These are phyloP conservation scores for Sebastes iracundus DNA, from an alignment of 2,797 vertebrate species.

Conservation along the genomic window DNA sequence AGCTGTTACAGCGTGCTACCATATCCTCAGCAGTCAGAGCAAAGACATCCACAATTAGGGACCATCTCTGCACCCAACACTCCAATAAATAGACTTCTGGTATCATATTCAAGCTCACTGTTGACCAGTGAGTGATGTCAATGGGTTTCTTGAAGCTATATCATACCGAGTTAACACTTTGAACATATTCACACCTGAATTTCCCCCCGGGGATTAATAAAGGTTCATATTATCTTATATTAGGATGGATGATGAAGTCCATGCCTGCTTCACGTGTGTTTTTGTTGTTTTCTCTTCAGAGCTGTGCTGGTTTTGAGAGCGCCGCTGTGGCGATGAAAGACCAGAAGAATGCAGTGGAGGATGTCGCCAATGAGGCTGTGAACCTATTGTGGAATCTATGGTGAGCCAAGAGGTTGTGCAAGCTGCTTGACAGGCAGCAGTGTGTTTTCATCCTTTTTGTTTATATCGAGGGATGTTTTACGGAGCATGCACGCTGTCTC, in stretches of 20 bases:
- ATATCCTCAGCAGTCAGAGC: constrained; percentile 12
- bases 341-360: constrained; percentile 84
- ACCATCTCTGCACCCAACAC: background rate
- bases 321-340: constrained; percentile 71
- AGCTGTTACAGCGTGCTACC: constrained; percentile 1
- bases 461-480: background rate
- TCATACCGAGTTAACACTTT: background rate
- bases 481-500: background rate
- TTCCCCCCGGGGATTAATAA: no score
- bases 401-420: constrained; percentile 76
- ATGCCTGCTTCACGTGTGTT: background rate
- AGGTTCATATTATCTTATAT: background rate
- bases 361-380: constrained; percentile 92
- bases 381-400: constrained; percentile 97
- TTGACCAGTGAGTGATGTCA: background rate
- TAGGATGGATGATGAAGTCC: background rate
- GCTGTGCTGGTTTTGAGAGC: constrained; percentile 85
- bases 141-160: background rate
- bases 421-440: background rate
- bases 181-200: no score
- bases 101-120: background rate
- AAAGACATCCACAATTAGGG: background rate
- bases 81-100: background rate
- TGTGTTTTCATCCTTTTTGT: background rate
- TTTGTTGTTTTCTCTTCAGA: constrained; percentile 78